These are phyloP conservation scores for Xiphorhynchus erythropygius DNA, from an alignment of 2,797 vertebrate species.

Conservation along the genomic window DNA sequence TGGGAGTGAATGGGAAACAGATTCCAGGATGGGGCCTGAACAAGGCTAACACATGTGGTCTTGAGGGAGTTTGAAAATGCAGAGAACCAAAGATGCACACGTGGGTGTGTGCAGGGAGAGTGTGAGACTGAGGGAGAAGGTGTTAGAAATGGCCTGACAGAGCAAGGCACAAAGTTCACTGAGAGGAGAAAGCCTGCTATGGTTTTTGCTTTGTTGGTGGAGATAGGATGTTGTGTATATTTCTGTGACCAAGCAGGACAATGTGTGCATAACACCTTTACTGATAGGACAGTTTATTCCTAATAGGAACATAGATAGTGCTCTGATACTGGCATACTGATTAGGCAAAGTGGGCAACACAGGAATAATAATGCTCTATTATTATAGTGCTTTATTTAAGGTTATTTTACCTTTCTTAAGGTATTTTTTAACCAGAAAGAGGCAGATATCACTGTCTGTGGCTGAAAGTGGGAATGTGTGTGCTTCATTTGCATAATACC, in stretches of 20 bases:
- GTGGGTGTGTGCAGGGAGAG: rapidly evolving
- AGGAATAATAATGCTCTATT: background rate
- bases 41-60: background rate
- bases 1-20: background rate
- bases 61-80: background rate
- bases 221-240: background rate
- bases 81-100: background rate
- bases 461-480: background rate
- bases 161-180: background rate
- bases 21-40: background rate
- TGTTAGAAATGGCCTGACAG: background rate
- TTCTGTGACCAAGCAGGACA: background rate
- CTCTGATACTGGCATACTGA: background rate
- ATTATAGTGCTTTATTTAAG: background rate
- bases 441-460: background rate
- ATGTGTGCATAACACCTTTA: background rate
- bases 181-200: background rate
- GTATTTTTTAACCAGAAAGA: background rate
- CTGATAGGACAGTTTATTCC: background rate
- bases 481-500: background rate
- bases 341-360: background rate
- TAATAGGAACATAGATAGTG: background rate
- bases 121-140: background rate
- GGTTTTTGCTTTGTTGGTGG: background rate
- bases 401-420: background rate